Evolutionary conservation across 2,888 invertebrate species (phyloP).

Genomic region (Agriopis aurantiaria): DNA sequence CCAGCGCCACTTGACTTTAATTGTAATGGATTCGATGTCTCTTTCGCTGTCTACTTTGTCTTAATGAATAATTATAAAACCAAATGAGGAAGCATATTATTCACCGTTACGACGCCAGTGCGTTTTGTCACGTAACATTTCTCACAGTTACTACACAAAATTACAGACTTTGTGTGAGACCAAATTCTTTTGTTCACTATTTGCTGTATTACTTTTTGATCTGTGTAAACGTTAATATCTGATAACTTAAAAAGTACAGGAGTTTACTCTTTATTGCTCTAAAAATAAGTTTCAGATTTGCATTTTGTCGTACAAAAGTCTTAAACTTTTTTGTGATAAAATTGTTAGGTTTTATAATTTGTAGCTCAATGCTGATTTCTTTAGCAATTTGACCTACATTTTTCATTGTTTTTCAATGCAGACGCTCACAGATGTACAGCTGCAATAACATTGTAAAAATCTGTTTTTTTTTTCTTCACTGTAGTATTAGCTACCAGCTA

Average conservation of each 20-base stretch:
- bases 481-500: too few species aligned
- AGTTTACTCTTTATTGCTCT: neutral
- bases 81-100: neutral
- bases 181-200: slow-evolving; percentile 12
- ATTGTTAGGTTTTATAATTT: slow-evolving; percentile 7
- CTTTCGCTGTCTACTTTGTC: neutral
- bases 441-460: too few species aligned
- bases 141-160: slow-evolving; percentile 8
- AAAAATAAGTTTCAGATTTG: neutral
- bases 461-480: too few species aligned
- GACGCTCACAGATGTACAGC: neutral
- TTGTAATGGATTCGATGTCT: neutral
- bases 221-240: neutral
- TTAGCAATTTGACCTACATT: slow-evolving; percentile 4
- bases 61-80: neutral
- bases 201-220: slow-evolving; percentile 2
- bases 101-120: neutral
- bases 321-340: neutral
- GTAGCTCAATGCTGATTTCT: neutral
- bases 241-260: neutral
- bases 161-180: slow-evolving; percentile 5
- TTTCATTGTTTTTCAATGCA: slow-evolving; percentile 6
- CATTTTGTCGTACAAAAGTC: neutral
- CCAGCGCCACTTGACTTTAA: neutral
- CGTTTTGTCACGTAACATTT: slow-evolving; percentile 15